Evolutionary conservation across 1,140 invertebrate genomes (phyloP).

Genomic region (Antheraea mylitta): DNA sequence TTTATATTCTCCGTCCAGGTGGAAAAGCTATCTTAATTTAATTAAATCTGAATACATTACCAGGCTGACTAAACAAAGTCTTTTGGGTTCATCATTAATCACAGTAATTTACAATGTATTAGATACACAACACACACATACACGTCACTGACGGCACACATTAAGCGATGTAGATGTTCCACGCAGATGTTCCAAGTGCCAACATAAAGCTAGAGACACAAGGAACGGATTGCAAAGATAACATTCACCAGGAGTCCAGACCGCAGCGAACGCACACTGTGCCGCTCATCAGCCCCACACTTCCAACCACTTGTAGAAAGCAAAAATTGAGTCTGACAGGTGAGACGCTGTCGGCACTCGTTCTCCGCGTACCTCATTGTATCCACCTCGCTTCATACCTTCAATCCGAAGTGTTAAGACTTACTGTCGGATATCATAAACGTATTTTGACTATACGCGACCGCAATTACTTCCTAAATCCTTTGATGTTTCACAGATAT

Average conservation of each 20-base stretch:
- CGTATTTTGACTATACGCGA: background rate
- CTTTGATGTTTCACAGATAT: background rate
- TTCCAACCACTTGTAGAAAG: slow-evolving; percentile 74
- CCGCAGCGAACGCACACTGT: slow-evolving; percentile 47
- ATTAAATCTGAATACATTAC: slow-evolving; percentile 11
- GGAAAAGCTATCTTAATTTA: slow-evolving; percentile 7
- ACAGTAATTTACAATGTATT: background rate
- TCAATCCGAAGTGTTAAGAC: background rate
- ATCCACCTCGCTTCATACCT: background rate
- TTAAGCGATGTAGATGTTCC: slow-evolving; percentile 63
- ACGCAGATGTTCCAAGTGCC: slow-evolving; percentile 60
- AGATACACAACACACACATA: slow-evolving; percentile 20
- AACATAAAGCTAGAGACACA: slow-evolving; percentile 53
- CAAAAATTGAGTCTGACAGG: slow-evolving; percentile 79
- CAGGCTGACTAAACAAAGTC: background rate
- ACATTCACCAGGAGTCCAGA: slow-evolving; percentile 38
- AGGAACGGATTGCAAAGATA: slow-evolving; percentile 27
- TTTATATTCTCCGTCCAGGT: background rate
- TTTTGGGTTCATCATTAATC: background rate
- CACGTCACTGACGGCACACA: slow-evolving; percentile 28
- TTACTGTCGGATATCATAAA: background rate
- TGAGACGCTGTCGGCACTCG: slow-evolving; percentile 78
- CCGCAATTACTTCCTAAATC: background rate
- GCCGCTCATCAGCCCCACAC: slow-evolving; percentile 61
- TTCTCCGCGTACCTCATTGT: slow-evolving; percentile 43